A percentile compares a stretch with the other conserved stretches of the same genome.
These are phyloP conservation scores for Ctenodactylus gundi DNA, from an alignment of 2,113 vertebrate genomes.

Conservation along the genomic window DNA sequence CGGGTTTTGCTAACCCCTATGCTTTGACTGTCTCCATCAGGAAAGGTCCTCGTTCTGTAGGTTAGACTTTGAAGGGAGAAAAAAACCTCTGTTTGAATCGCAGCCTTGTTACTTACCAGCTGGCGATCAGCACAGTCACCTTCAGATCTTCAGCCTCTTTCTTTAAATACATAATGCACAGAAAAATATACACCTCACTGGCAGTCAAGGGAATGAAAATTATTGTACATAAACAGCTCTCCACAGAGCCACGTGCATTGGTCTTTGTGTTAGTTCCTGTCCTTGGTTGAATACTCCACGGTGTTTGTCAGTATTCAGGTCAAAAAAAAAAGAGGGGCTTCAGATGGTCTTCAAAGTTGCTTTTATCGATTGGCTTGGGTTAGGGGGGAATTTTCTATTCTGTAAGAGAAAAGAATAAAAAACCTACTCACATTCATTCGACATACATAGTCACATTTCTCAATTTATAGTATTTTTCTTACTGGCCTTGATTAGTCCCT, in stretches of 20 bases:
- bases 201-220: background rate
- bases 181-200: background rate
- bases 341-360: background rate
- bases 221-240: background rate
- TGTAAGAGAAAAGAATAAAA: background rate
- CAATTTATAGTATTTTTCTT: background rate
- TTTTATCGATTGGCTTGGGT: background rate
- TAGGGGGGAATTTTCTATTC: background rate
- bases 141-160: background rate
- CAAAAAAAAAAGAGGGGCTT: slow-evolving; percentile 37
- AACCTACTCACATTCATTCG: slow-evolving; percentile 1
- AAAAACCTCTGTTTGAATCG: background rate
- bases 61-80: slow-evolving; percentile 20
- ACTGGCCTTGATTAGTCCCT: background rate
- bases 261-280: background rate
- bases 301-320: background rate
- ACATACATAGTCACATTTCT: background rate
- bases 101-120: background rate
- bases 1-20: background rate
- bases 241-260: background rate
- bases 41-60: background rate
- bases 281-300: background rate
- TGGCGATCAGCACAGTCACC: background rate
- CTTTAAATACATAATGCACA: background rate
- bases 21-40: background rate